Conservation (phyloP, 2,113 vertebrate genomes). For the Crotalus horridus region DNA sequence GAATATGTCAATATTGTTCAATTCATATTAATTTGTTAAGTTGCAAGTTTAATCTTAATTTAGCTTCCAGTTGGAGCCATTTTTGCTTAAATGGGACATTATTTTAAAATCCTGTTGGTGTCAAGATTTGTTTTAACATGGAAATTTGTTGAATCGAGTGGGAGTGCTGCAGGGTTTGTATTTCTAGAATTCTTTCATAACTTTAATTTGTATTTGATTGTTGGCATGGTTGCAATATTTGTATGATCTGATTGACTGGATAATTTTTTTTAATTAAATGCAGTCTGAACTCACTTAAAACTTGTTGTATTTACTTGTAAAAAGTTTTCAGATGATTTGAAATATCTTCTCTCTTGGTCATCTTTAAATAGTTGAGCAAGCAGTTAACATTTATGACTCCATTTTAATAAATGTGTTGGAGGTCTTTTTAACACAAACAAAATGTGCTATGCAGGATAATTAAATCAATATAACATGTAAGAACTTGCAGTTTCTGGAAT, state of each 20-base stretch:
- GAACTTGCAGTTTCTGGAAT: slow-evolving; percentile 60
- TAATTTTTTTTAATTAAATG: slow-evolving; percentile 48
- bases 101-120: slow-evolving; percentile 21
- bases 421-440: slow-evolving; percentile 35
- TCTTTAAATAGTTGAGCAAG: slow-evolving; percentile 21
- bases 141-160: slow-evolving; percentile 37
- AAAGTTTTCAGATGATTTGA: slow-evolving; percentile 27
- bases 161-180: slow-evolving; percentile 29
- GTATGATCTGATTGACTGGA: slow-evolving; percentile 29
- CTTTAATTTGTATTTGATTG: slow-evolving; percentile 52
- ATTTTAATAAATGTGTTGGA: slow-evolving; percentile 42
- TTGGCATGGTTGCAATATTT: slow-evolving; percentile 51
- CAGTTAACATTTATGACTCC: slow-evolving; percentile 35
- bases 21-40: slow-evolving; percentile 16
- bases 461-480: slow-evolving; percentile 56
- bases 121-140: slow-evolving; percentile 10
- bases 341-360: slow-evolving; percentile 33
- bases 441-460: slow-evolving; percentile 46
- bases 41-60: neutral
- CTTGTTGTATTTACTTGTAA: slow-evolving; percentile 33
- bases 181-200: slow-evolving; percentile 48
- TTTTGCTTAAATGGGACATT: slow-evolving; percentile 13
- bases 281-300: slow-evolving; percentile 22
- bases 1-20: slow-evolving; percentile 1
- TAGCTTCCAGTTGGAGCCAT: neutral